Evolutionary conservation across 2,888 invertebrate species (phyloP).

Genomic region (Nemotelus pantherinus): DNA sequence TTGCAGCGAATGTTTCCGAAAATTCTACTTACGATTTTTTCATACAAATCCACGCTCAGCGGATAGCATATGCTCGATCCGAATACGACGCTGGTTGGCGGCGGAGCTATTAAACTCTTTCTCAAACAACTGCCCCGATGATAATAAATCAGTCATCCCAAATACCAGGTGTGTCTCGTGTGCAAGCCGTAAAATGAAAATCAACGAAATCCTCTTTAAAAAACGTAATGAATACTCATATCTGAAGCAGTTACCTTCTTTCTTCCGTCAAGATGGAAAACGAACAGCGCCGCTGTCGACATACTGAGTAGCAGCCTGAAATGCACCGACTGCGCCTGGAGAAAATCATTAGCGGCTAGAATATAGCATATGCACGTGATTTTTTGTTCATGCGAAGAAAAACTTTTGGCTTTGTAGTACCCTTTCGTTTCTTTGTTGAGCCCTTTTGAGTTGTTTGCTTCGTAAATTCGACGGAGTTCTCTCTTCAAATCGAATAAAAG

Average conservation of each 20-base stretch:
- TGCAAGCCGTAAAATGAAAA: slow-evolving; percentile 40
- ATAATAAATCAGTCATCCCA: slow-evolving; percentile 45
- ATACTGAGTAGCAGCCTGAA: slow-evolving; percentile 9
- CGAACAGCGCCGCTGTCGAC: neutral
- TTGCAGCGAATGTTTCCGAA: slow-evolving; percentile 12
- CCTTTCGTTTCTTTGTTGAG: neutral
- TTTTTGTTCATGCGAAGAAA: slow-evolving; percentile 24
- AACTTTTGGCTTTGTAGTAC: slow-evolving; percentile 1
- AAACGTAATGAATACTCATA: slow-evolving; percentile 16
- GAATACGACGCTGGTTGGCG: slow-evolving; percentile 2
- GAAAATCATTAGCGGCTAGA: slow-evolving; percentile 43
- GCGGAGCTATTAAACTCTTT: slow-evolving; percentile 36
- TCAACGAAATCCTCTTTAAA: slow-evolving; percentile 38
- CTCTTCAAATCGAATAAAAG: neutral
- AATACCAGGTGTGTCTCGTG: slow-evolving; percentile 41
- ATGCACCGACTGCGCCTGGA: neutral
- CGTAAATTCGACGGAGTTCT: slow-evolving; percentile 12
- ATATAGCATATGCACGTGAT: slow-evolving; percentile 36
- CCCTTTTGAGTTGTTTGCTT: slow-evolving; percentile 20
- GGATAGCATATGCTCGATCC: slow-evolving; percentile 23
- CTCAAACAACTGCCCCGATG: slow-evolving; percentile 42
- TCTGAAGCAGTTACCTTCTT: no score
- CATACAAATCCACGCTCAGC: neutral
- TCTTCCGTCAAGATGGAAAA: slow-evolving; percentile 19
- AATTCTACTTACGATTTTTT: slow-evolving; percentile 19